These are phyloP conservation scores for Neodon shergylaensis DNA, from an alignment of 2,113 vertebrate genomes.

Conservation along the genomic window DNA sequence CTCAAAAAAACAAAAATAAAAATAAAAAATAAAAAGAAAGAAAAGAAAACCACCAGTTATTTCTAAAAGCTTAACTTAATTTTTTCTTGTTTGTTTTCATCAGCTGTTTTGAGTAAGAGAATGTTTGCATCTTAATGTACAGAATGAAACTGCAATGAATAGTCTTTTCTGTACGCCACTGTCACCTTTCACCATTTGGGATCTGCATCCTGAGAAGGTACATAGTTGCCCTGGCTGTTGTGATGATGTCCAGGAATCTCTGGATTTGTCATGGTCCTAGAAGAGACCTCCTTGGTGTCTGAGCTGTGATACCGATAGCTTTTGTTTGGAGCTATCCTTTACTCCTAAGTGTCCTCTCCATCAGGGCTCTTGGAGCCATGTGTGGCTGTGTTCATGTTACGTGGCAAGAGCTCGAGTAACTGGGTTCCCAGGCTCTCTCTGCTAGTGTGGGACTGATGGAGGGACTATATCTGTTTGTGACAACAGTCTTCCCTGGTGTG, in stretches of 20 bases:
- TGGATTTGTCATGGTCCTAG: constrained; percentile 20
- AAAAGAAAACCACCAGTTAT: constrained; percentile 48
- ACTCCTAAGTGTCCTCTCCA: background rate
- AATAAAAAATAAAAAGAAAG: too few relatives aligned
- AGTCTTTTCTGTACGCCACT: constrained; percentile 58
- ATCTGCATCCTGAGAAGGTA: background rate
- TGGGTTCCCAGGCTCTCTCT: background rate
- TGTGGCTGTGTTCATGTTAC: background rate
- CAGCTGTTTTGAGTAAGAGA: constrained; percentile 57
- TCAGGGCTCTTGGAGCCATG: background rate
- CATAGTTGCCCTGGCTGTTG: background rate
- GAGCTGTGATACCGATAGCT: background rate
- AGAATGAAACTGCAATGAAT: constrained; percentile 67
- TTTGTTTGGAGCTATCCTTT: background rate
- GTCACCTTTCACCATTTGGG: constrained; percentile 56
- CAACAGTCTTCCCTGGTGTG: background rate
- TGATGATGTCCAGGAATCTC: constrained; percentile 25
- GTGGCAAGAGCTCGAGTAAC: background rate
- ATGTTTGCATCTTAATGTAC: constrained; percentile 69
- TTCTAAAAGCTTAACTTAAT: constrained; percentile 54
- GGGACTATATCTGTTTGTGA: background rate
- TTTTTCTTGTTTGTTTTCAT: constrained; percentile 27
- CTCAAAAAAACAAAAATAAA: too few relatives aligned
- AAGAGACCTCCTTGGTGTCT: background rate
- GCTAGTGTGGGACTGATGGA: background rate